These are phyloP conservation scores for Escarpia spicata DNA, from an alignment of 2,888 invertebrate genomes.

Conservation along the genomic window DNA sequence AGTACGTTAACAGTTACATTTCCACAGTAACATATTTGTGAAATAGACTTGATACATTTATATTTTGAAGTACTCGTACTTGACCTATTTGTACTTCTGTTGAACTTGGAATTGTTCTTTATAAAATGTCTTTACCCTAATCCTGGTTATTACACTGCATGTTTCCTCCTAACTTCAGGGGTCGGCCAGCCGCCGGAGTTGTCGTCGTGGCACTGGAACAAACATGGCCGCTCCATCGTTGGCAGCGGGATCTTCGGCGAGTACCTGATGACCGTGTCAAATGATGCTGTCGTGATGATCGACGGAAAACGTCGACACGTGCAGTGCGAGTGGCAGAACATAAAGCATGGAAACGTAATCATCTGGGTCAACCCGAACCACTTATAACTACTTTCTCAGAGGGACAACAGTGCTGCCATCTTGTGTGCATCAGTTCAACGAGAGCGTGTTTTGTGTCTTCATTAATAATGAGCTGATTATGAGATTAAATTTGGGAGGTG, in stretches of 20 bases:
- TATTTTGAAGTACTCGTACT: no score
- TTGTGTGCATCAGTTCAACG: not conserved
- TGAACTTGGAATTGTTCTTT: no score
- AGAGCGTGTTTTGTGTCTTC: not conserved
- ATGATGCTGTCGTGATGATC: conserved; percentile 77
- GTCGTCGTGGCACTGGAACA: conserved; percentile 71
- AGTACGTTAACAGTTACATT: no score
- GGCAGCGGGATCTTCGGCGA: conserved; percentile 78
- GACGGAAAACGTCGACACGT: conserved; percentile 78
- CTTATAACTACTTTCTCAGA: not conserved
- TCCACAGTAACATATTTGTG: no score
- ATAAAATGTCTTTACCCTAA: not conserved
- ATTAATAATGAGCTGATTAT: not conserved
- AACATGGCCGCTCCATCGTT: conserved; percentile 75
- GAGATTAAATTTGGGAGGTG: not conserved
- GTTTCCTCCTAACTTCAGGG: not conserved
- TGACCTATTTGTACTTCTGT: no score
- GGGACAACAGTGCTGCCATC: not conserved
- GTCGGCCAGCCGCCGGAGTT: not conserved
- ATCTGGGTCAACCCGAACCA: conserved; percentile 73
- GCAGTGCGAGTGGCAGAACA: conserved; percentile 79
- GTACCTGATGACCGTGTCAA: conserved; percentile 78
- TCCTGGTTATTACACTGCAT: not conserved
- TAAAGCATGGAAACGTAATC: conserved; percentile 74
- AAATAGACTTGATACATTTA: no score